Evolutionary conservation across 2,888 invertebrate species (phyloP), one percentile per base, ranked within the genome.

Genomic region (Parnassius smintheus): DNA sequence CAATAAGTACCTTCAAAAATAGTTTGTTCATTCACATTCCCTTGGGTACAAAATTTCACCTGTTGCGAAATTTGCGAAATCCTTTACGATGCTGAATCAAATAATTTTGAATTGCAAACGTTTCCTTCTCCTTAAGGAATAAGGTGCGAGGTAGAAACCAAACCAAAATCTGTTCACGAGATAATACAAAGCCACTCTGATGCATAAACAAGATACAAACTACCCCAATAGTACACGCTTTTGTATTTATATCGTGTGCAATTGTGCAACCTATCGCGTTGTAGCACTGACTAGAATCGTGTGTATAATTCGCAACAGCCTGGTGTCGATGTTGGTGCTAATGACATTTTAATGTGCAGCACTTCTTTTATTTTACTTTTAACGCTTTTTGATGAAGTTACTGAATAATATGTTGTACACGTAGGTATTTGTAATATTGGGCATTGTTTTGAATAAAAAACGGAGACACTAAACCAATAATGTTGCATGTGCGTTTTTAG

Each of bases 311-410:
- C 44, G 25, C n/a, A 10, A 18, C 9, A n/a, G 9, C 25, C 4
- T 22, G 45, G 56, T 46, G 56, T 45, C 56, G 52, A 52, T 52
- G 56, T 25, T 42, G 35, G 45, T 46, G 51, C 61, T 61, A 61
- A 56, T 61, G 61, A 61, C 56, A 56, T 61, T 56, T 61, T 56
- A 61, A 56, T 61, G 56, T 46, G 41, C 44, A 12, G 41, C 56
- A 13, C 51, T 18, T 45, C 51, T 41, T 44, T 45, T 55, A 13
- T 51, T 61, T 35, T 25, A 44, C 55, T 41, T 59, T 42, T 49
- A 48, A 18, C n/a, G 9, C 42, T 42, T 60, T 53, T 55, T 53
- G 48, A 60, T 54, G 60, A 42, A 60, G 48, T 55, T 11, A 55
- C 49, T 46, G 49, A 42, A 49, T 55, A 42, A 49, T 55, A 44